Evolutionary conservation across 2,888 invertebrate species (phyloP).

Genomic region (Melanchra persicariae): DNA sequence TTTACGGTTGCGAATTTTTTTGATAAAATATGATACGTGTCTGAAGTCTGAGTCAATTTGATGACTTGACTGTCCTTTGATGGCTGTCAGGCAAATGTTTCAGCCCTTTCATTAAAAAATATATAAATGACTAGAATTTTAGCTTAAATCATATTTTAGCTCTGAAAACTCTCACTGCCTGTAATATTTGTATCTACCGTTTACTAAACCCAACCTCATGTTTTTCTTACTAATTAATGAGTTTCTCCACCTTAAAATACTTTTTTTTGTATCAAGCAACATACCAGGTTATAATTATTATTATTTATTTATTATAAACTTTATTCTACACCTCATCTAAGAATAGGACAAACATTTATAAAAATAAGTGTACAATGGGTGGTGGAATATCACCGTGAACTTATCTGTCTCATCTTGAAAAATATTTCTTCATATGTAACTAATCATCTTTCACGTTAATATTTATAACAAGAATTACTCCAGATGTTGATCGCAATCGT

Average conservation of each 20-base stretch:
- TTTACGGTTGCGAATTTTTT: slow-evolving; percentile 15
- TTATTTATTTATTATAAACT: too few relatives aligned
- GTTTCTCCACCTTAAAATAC: not conserved
- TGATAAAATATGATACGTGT: slow-evolving; percentile 9
- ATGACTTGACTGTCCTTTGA: slow-evolving; percentile 16
- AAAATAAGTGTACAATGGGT: too few relatives aligned
- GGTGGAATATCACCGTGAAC: too few relatives aligned
- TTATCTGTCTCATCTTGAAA: not conserved
- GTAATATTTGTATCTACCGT: not conserved
- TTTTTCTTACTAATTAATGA: slow-evolving; percentile 3
- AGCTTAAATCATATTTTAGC: not conserved
- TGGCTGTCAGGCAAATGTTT: slow-evolving; percentile 1
- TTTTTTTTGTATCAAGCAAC: not conserved
- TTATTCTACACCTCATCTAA: too few relatives aligned
- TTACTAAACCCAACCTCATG: not conserved
- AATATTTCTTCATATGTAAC: not conserved
- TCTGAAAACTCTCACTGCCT: not conserved
- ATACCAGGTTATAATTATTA: too few relatives aligned
- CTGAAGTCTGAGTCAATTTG: slow-evolving; percentile 7
- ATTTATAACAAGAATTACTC: slow-evolving; percentile 4
- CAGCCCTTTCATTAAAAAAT: slow-evolving; percentile 11
- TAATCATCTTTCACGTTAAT: not conserved
- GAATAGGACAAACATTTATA: too few relatives aligned
- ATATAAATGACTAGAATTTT: not conserved
- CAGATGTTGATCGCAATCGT: slow-evolving; percentile 20